phyloP scores from a whole-genome alignment of 2,888 invertebrate species.

The Antheraea yamamai region DNA sequence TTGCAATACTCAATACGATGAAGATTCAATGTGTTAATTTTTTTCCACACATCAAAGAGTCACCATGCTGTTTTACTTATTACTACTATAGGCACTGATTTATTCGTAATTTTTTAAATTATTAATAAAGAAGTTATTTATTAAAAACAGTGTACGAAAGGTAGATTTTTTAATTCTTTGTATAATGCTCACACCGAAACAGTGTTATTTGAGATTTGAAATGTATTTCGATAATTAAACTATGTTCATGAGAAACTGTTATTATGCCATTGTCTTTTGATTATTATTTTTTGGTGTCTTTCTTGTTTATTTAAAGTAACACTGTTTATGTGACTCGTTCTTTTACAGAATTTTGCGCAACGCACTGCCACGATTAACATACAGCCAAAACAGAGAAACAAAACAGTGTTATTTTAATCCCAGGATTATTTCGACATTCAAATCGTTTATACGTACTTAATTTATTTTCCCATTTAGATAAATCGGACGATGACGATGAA shows the following conservation, averaged over 20 bases:
- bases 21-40: too few relatives aligned
- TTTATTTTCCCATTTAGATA: conserved; percentile 43
- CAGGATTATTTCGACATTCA: not conserved
- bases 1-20: too few relatives aligned
- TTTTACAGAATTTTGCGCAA: conserved; percentile 49
- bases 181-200: conserved; percentile 38
- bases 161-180: conserved; percentile 25
- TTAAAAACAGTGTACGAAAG: not conserved
- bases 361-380: conserved; percentile 47
- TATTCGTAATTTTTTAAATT: too few relatives aligned
- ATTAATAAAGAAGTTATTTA: too few relatives aligned
- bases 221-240: not conserved
- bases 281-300: not conserved
- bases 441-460: not conserved
- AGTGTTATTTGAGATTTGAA: conserved; percentile 49
- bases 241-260: not conserved
- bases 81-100: too few relatives aligned
- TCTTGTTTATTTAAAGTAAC: conserved; percentile 51
- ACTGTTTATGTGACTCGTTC: conserved; percentile 54
- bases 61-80: too few relatives aligned
- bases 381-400: not conserved
- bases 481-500: conserved; percentile 49
- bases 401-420: conserved; percentile 65
- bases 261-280: not conserved
- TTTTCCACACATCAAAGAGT: too few relatives aligned